Percentiles rank a stretch among this genome's conserved stretches.
These are phyloP conservation scores for Hycleus phaleratus DNA, from an alignment of 1,140 invertebrate species.

Conservation along the genomic window DNA sequence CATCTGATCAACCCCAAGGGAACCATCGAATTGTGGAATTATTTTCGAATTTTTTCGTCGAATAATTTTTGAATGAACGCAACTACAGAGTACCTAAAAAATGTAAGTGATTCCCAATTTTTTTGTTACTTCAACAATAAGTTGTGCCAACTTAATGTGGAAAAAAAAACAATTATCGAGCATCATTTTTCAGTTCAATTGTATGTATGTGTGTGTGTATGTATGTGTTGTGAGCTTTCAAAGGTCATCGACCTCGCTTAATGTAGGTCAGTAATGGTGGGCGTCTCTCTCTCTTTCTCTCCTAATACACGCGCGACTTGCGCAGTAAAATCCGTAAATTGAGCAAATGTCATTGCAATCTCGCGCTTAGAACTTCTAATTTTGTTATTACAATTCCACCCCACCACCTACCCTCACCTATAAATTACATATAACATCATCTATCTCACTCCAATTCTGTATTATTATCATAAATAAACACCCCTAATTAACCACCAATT, in stretches of 20 bases:
- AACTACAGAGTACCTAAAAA: slow-evolving; percentile 19
- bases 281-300: slow-evolving; percentile 26
- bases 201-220: neutral
- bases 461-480: too few relatives aligned
- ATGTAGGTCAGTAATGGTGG: slow-evolving; percentile 41
- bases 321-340: slow-evolving; percentile 21
- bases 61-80: neutral
- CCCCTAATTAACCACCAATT: too few relatives aligned
- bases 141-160: slow-evolving; percentile 1
- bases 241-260: slow-evolving; percentile 35
- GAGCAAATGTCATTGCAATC: slow-evolving; percentile 24
- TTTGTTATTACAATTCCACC: slow-evolving; percentile 11
- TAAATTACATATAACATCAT: too few relatives aligned
- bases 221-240: slow-evolving; percentile 15
- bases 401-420: too few relatives aligned
- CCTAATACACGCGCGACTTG: slow-evolving; percentile 23
- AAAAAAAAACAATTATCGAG: slow-evolving; percentile 9
- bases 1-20: too few relatives aligned
- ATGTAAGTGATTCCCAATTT: slow-evolving; percentile 18
- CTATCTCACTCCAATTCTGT: too few relatives aligned
- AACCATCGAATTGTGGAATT: too few relatives aligned
- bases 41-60: too few relatives aligned
- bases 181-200: slow-evolving; percentile 27
- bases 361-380: slow-evolving; percentile 11
- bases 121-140: neutral